Conservation (phyloP, 2,888 invertebrate genomes). For the Hirudinaria manillensis region DNA sequence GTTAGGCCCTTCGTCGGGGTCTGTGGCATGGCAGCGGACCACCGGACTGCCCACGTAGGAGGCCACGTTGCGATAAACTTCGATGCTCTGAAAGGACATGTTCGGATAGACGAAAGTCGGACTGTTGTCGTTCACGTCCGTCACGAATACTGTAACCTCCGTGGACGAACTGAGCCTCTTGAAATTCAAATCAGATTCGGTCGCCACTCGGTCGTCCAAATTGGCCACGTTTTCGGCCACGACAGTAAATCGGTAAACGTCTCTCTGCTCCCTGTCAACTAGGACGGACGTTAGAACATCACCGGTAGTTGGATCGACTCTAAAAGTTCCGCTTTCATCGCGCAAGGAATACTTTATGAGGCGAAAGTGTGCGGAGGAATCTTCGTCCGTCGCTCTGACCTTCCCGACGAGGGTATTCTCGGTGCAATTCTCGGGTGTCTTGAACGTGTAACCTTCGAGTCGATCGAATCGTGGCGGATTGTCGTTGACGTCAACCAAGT, state of each 20-base stretch:
- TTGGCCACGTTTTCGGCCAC: conserved; percentile 29
- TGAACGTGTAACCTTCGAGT: conserved; percentile 27
- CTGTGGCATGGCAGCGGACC: conserved; percentile 33
- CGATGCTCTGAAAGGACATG: conserved; percentile 24
- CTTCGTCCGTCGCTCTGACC: conserved; percentile 35
- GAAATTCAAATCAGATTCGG: neutral
- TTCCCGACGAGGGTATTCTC: conserved; percentile 33
- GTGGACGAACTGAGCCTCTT: conserved; percentile 17
- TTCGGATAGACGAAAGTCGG: conserved; percentile 31
- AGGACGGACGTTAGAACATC: conserved; percentile 25
- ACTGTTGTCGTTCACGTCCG: conserved; percentile 32
- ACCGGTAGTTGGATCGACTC: conserved; percentile 33
- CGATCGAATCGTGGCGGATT: conserved; percentile 10
- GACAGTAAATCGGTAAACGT: conserved; percentile 31
- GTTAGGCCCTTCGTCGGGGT: conserved; percentile 35
- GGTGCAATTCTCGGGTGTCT: conserved; percentile 33
- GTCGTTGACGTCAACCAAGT: conserved; percentile 18
- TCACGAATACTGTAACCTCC: conserved; percentile 34
- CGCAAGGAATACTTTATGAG: conserved; percentile 33
- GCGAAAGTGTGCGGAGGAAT: conserved; percentile 32
- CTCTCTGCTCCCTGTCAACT: conserved; percentile 35
- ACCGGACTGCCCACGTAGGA: conserved; percentile 32
- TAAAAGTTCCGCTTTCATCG: conserved; percentile 28
- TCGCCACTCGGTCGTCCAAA: neutral
- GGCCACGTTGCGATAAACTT: conserved; percentile 29